Evolutionary conservation across 2,113 vertebrate species (phyloP).

Genomic region (Mellivora capensis): DNA sequence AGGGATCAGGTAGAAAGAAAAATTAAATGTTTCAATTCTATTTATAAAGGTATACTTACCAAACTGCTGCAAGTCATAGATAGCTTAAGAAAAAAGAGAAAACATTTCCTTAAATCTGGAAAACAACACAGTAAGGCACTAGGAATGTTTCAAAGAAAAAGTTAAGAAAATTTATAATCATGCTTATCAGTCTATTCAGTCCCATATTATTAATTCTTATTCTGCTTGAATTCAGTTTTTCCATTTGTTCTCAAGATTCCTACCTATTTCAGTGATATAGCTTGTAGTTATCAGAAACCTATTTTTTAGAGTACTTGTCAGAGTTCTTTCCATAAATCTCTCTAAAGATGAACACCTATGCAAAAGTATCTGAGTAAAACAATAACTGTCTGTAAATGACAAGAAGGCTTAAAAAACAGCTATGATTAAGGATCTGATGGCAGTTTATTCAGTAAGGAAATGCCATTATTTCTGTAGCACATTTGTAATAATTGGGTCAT

Average conservation of each 20-base stretch:
- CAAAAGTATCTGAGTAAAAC: background rate
- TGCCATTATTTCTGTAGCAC: background rate
- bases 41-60: background rate
- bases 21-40: background rate
- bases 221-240: background rate
- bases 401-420: background rate
- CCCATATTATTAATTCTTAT: background rate
- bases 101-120: background rate
- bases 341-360: background rate
- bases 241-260: background rate
- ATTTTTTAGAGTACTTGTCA: background rate
- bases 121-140: background rate
- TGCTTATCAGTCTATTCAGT: background rate
- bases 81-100: background rate
- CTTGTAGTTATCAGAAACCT: background rate
- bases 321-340: background rate
- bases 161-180: background rate
- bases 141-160: background rate
- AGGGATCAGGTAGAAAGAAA: background rate
- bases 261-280: background rate
- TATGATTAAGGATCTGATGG: background rate
- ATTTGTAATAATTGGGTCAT: background rate
- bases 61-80: background rate
- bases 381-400: background rate
- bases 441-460: background rate